Evolutionary conservation across 2,888 invertebrate species (phyloP), one percentile per base, ranked within the genome.

Genomic region (Podabrus alpinus): DNA sequence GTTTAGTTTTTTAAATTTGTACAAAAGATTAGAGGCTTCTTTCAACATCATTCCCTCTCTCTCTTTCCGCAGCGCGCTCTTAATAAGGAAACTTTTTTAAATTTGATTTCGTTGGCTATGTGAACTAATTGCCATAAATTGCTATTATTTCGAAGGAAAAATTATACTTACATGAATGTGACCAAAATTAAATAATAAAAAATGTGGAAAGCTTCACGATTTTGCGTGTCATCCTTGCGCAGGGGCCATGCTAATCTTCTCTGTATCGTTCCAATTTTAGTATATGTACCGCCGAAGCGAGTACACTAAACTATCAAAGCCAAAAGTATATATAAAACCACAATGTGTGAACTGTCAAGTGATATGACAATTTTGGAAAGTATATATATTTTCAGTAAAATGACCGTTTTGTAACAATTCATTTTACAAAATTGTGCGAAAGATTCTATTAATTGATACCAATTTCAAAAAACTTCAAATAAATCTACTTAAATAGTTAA

Each of bases 171-270:
- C n/a, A n/a, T n/a, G n/a, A n/a, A n/a, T n/a, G n/a, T n/a, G n/a
- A n/a, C n/a, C n/a, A n/a, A n/a, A n/a, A n/a, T n/a, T n/a, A n/a
- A n/a, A n/a, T n/a, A n/a, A n/a, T n/a, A 91, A 91, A 91, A 90
- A 91, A 91, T 92, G 92, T 92, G 92, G 92, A 92, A 94, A 93
- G 93, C 93, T 94, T 94, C 93, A 94, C 94, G 94, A 94, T 94
- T 94, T 94, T 94, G 94, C 94, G 94, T 94, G 94, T 94, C 94
- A 94, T 94, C 93, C 94, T 94, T 94, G 94, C 93, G 93, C 93
- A 94, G 94, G 93, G 93, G 93, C 93, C 93, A 94, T 94, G 94
- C 94, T 94, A 94, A 94, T 94, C 94, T 94, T 94, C 94, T 94
- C 94, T 94, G 93, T 94, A 94, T 94, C 93, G 93, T 94, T 94